Evolutionary conservation across 2,113 vertebrate genomes (phyloP), one percentile per base, ranked within the genome.

Genomic region (Accipiter cooperii): DNA sequence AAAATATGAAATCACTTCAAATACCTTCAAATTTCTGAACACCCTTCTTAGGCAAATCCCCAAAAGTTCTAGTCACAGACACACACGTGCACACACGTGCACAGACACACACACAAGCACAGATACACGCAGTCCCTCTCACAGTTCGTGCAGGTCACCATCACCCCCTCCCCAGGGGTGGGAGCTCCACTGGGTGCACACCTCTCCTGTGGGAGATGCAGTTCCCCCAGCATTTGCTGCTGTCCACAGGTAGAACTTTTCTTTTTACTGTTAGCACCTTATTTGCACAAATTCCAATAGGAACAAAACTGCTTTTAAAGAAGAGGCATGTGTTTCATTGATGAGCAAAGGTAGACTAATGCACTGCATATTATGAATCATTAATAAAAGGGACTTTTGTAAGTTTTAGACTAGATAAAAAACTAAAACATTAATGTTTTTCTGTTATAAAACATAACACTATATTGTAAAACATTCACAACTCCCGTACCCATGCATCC

Each of bases 71-170:
- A 31, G 36, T 63, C 7, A 5, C 15, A 61, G 36, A 4, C 51
- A 36, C 15, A 52, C 4, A 21, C 0, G 0, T 5, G 12, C 13
- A 33, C 16, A 29, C 9, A 40, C 3, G 4, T 4, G 15, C 2
- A 1, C 13, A 21, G 17, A 19, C 6, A 61, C 18, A 33, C 12
- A 40, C 18, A 20, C 17, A 74, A 12, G 26, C 69, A 58, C 3
- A 40, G 8, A 25, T 13, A 13, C 9, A 17, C 7, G 6, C 19
- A 31, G 3, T 4, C 4, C 8, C 12, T 38, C 28, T 63, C 42
- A 29, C 5, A 31, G 13, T 42, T 70, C 16, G 1, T 63, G 13
- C 34, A 44, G 49, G 22, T 77, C 49, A n/a, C 49, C 38, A 20
- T 60, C 29, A 38, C 3, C 25, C 13, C 6, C 16, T 49, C 9